These are phyloP conservation scores for Lepisosteus oculatus DNA, from an alignment of 2,113 vertebrate genomes.

Conservation along the genomic window DNA sequence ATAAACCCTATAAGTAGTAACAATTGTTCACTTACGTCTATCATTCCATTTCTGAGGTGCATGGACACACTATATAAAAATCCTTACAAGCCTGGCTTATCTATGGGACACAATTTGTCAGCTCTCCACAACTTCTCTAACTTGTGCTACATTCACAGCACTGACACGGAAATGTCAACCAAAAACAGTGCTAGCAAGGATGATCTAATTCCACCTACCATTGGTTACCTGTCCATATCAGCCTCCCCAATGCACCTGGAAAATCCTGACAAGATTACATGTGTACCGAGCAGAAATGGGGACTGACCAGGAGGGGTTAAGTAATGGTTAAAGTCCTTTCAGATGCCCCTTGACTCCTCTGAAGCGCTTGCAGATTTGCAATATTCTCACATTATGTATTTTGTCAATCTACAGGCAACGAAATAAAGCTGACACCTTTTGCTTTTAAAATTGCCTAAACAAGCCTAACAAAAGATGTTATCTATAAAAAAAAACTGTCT, in stretches of 20 bases:
- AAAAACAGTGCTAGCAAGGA: conserved; percentile 63
- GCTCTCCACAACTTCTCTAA: conserved; percentile 1
- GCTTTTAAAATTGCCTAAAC: no score
- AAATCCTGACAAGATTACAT: conserved; percentile 22
- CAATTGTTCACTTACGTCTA: no score
- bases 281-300: conserved; percentile 30
- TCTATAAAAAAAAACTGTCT: no score
- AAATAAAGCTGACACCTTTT: no score
- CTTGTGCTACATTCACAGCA: not conserved
- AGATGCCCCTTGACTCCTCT: no score
- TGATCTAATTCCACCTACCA: conserved; percentile 72
- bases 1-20: no score
- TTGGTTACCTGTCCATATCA: conserved; percentile 46
- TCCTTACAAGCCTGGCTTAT: not conserved
- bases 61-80: no score
- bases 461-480: no score
- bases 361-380: conserved; percentile 44
- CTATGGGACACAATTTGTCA: conserved; percentile 9
- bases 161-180: conserved; percentile 21
- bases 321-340: no score
- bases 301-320: not conserved
- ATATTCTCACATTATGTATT: conserved; percentile 28
- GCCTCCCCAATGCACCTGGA: conserved; percentile 15
- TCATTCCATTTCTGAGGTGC: no score
- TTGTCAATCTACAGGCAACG: not conserved